These are phyloP conservation scores for Rhinopomastus cyanomelas DNA, from an alignment of 2,113 vertebrate species.

Conservation along the genomic window DNA sequence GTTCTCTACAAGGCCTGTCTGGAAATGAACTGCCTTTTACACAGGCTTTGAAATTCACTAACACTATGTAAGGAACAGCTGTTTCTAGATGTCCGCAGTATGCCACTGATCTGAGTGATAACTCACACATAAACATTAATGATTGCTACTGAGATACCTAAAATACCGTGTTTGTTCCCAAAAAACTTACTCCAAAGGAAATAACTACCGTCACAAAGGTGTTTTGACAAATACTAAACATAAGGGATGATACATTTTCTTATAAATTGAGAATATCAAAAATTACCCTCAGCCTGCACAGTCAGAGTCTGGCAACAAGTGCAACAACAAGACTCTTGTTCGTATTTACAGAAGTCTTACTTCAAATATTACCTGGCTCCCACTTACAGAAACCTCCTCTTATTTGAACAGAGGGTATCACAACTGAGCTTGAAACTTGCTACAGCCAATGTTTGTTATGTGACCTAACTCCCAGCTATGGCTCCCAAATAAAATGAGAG, in stretches of 20 bases:
- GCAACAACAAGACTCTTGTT: neutral
- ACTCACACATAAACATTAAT: slow-evolving; percentile 9
- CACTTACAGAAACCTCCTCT: neutral
- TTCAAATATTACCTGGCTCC: neutral
- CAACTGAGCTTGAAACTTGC: neutral
- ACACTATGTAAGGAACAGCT: neutral
- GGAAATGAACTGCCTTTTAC: neutral
- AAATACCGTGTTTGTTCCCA: neutral
- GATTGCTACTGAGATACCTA: slow-evolving; percentile 12
- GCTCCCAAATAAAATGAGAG: neutral
- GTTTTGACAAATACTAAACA: neutral
- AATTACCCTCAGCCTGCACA: neutral
- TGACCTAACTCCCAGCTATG: neutral
- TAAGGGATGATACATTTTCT: neutral
- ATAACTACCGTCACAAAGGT: slow-evolving; percentile 13
- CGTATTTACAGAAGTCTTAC: neutral
- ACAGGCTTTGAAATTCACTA: neutral
- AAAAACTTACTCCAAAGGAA: slow-evolving; percentile 2
- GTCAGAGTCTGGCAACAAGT: neutral
- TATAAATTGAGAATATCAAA: slow-evolving; percentile 1
- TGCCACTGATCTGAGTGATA: slow-evolving; percentile 1
- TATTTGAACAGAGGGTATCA: neutral
- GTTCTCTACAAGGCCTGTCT: neutral
- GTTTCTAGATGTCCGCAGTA: neutral
- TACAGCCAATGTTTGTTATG: neutral